A percentile compares a stretch with the other conserved stretches of the same genome.
phyloP scores from a whole-genome alignment of 2,113 vertebrate species.

The Sterrhoptilus dennistouni region DNA sequence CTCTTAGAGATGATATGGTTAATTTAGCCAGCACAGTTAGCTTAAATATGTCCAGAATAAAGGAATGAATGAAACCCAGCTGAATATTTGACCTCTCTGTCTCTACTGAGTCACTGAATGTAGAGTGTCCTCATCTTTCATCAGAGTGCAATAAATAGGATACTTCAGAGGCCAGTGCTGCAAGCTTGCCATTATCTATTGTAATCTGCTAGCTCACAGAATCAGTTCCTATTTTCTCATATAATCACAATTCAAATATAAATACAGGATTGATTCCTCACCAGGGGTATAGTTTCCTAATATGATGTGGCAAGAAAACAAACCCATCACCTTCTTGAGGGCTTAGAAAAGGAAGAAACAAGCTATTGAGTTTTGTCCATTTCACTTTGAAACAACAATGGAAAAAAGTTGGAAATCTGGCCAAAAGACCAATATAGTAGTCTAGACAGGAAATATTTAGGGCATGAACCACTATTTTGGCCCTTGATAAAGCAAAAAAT shows the following conservation, averaged over 20 bases:
- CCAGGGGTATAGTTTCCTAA: background rate
- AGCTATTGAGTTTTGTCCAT: background rate
- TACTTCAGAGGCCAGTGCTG: background rate
- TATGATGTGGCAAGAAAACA: background rate
- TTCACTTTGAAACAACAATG: slow-evolving; percentile 41
- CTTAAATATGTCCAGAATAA: background rate
- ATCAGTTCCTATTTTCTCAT: background rate
- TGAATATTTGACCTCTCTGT: background rate
- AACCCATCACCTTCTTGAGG: background rate
- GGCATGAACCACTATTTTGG: slow-evolving; percentile 57
- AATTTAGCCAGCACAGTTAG: background rate
- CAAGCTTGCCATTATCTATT: background rate
- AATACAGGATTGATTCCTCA: background rate
- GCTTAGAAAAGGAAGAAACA: background rate
- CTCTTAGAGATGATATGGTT: background rate
- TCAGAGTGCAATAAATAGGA: background rate
- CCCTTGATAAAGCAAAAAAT: slow-evolving; percentile 53
- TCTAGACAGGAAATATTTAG: slow-evolving; percentile 77
- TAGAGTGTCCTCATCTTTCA: background rate
- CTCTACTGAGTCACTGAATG: background rate
- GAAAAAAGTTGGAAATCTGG: slow-evolving; percentile 38
- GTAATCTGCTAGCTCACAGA: background rate
- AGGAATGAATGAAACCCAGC: background rate
- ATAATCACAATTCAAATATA: background rate
- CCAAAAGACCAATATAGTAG: slow-evolving; percentile 58